Evolutionary conservation across 2,888 invertebrate genomes (phyloP).

Genomic region (Tipula lateralis): DNA sequence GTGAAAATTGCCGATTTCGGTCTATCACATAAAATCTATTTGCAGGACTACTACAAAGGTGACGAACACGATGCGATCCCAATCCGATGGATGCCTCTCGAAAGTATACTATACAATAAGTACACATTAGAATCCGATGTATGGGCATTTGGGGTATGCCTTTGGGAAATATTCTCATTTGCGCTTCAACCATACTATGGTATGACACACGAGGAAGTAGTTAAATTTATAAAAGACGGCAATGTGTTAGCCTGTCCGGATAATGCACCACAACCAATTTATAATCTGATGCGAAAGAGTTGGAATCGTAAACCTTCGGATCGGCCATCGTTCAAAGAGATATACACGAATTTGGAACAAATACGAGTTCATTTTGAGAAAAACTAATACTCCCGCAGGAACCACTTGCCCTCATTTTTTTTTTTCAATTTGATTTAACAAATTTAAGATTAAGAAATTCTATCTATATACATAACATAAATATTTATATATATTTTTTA

Average conservation of each 20-base stretch:
- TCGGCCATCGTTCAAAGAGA: conserved; percentile 79
- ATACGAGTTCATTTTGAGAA: conserved; percentile 44
- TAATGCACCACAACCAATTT: conserved; percentile 78
- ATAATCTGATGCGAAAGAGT: conserved; percentile 89
- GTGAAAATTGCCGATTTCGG: conserved; percentile 98
- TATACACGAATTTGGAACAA: conserved; percentile 72
- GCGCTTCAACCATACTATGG: conserved; percentile 96
- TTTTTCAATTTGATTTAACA: neutral
- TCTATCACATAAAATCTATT: conserved; percentile 89
- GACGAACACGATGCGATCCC: conserved; percentile 94
- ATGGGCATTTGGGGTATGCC: conserved; percentile 94
- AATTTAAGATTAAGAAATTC: neutral
- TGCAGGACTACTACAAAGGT: conserved; percentile 93
- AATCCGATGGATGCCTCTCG: conserved; percentile 96
- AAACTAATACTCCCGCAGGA: neutral
- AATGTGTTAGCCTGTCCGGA: conserved; percentile 87
- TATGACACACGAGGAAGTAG: conserved; percentile 95
- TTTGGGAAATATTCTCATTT: conserved; percentile 97
- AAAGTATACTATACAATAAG: conserved; percentile 93
- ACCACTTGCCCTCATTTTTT: neutral
- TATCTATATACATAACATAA: conserved; percentile 5
- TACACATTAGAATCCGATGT: conserved; percentile 95
- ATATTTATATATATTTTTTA: conserved; percentile 12
- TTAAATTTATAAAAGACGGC: conserved; percentile 89
- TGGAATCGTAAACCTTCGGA: conserved; percentile 84